Evolutionary conservation across 1,140 invertebrate genomes (phyloP).

Genomic region (Amphibalanus amphitrite): DNA sequence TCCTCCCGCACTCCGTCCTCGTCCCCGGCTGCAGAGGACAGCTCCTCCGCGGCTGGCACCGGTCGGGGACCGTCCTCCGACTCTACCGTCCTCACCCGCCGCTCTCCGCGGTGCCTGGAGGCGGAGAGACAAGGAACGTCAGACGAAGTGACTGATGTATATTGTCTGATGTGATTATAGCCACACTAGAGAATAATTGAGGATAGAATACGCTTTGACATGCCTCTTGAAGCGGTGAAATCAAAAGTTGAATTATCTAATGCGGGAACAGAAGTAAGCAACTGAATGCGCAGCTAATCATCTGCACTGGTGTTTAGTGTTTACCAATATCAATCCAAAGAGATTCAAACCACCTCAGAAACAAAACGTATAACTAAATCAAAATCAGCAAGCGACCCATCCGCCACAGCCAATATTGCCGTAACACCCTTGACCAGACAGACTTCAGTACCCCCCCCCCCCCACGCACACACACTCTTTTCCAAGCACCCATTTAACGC

Average conservation of each 20-base stretch:
- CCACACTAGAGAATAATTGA: too few relatives aligned
- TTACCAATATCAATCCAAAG: too few relatives aligned
- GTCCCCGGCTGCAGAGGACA: constrained; percentile 27
- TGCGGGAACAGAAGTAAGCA: too few relatives aligned
- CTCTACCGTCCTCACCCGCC: constrained; percentile 37
- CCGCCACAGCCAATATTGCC: background rate
- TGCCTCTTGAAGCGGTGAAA: too few relatives aligned
- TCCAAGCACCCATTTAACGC: too few relatives aligned
- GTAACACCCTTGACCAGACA: background rate
- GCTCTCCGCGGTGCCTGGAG: constrained; percentile 31
- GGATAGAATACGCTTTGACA: too few relatives aligned
- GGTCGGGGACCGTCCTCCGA: constrained; percentile 32
- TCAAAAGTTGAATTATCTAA: too few relatives aligned
- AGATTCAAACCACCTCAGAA: constrained; percentile 3
- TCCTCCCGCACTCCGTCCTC: constrained; percentile 20
- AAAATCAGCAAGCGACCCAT: background rate
- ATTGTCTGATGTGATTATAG: too few relatives aligned
- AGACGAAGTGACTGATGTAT: too few relatives aligned
- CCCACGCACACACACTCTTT: background rate
- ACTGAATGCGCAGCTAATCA: too few relatives aligned
- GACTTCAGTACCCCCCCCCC: background rate
- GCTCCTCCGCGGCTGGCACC: constrained; percentile 24
- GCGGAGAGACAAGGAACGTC: too few relatives aligned
- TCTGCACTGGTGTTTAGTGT: too few relatives aligned
- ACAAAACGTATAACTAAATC: background rate